Evolutionary conservation across 1,140 invertebrate species (phyloP), one percentile per base, ranked within the genome.

Genomic region (Drosophila ficusphila): DNA sequence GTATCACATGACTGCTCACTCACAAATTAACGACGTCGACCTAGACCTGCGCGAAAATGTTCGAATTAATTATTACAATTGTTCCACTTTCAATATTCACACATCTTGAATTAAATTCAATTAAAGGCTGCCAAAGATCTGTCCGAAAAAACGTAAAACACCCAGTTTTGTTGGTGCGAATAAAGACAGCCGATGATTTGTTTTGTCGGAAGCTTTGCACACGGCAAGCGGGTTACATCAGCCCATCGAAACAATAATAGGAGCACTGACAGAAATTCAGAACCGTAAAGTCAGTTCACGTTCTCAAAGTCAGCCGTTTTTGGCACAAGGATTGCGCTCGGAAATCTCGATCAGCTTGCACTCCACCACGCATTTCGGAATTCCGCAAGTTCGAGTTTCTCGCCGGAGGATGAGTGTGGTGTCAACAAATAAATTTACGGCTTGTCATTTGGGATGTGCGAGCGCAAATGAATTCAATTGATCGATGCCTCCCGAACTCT

Each of bases 401-500:
- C 19, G 53, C 33, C 19, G 41, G 60, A 71, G 61, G 77, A 64
- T 79, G 41, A 68, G 47, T 57, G 56, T 38, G 60, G 56, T 38
- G 60, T 34, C 60, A 77, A 62, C 74, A 77, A 83, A 48, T 58
- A 78, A 83, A 82, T 83, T 82, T 58, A 51, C 53, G 42, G 52
- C 60, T 67, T 68, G 70, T 81, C 77, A 65, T 60, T 44, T 36
- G 57, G 47, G 25, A 38, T 46, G 60, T 39, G 27, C 31, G 51
- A 44, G 34, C 41, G 51, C 56, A 60, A 85, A 72, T 64, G 76
- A 79, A 61, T 46, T 86, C 76, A 85, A 85, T 85, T 85, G 81
- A 86, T 64, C 60, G 47, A 65, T 23, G 34, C 33, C 48, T 11
- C 36, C 34, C 36, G 9, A 60, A 60, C 49, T 60, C 57, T 60